Evolutionary conservation across 2,888 invertebrate genomes (phyloP).

Genomic region (Loripinus fragilis): DNA sequence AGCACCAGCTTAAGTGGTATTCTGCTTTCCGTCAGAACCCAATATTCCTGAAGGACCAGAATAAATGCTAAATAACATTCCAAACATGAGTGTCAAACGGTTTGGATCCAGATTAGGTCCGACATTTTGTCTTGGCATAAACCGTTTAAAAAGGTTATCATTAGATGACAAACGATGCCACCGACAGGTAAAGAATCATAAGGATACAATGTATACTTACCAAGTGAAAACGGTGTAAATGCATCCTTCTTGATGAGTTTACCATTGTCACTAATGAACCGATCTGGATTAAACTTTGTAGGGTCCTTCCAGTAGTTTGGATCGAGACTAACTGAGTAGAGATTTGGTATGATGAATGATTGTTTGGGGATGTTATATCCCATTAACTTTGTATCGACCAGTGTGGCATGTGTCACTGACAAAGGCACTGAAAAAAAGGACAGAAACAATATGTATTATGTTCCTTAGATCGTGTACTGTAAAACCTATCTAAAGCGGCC

Average conservation of each 20-base stretch:
- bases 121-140: no score
- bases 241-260: slow-evolving; percentile 1
- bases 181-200: no score
- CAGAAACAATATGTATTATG: no score
- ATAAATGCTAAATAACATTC: background rate
- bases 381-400: background rate
- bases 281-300: slow-evolving; percentile 2
- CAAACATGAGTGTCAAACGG: no score
- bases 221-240: background rate
- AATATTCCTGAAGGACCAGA: no score
- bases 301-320: slow-evolving; percentile 2
- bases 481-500: no score
- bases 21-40: no score
- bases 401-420: background rate
- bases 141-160: background rate
- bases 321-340: background rate
- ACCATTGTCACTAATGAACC: background rate
- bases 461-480: no score
- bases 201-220: background rate
- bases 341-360: background rate
- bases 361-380: background rate
- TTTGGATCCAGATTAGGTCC: no score
- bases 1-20: no score
- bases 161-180: background rate
- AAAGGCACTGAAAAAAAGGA: background rate